These are phyloP conservation scores for Lasioglossum zephyrum DNA, from an alignment of 2,888 invertebrate species.

Conservation along the genomic window DNA sequence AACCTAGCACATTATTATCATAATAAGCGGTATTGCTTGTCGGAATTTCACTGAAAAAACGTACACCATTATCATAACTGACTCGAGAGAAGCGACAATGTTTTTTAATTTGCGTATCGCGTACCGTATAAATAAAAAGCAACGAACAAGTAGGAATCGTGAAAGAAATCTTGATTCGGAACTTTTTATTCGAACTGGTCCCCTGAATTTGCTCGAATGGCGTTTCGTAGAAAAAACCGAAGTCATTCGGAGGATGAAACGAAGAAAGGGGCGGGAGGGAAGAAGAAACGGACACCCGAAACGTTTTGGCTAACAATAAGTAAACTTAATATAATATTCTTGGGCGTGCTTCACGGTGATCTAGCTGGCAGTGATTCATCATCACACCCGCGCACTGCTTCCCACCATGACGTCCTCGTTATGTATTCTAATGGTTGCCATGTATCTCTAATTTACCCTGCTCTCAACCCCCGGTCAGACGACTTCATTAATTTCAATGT, in stretches of 20 bases:
- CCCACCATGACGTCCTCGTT: constrained; percentile 82
- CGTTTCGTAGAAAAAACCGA: constrained; percentile 50
- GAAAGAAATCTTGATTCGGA: neutral
- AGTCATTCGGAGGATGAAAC: constrained; percentile 20
- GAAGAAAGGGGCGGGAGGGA: neutral
- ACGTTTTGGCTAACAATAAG: constrained; percentile 70
- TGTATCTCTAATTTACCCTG: constrained; percentile 76
- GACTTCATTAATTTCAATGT: constrained; percentile 77
- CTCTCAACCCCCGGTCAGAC: constrained; percentile 62
- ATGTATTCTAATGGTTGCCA: constrained; percentile 82
- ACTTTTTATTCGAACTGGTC: constrained; percentile 12
- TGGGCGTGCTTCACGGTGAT: constrained; percentile 74
- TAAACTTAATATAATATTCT: constrained; percentile 81
- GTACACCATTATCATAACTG: neutral
- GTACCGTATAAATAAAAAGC: neutral
- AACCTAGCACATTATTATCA: neutral
- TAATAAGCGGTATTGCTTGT: neutral
- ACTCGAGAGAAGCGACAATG: neutral
- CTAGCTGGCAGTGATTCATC: constrained; percentile 82
- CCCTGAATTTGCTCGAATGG: constrained; percentile 23
- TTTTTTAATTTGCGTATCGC: neutral
- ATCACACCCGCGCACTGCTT: constrained; percentile 83
- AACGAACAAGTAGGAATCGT: neutral
- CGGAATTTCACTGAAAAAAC: neutral
- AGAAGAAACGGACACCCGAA: constrained; percentile 35